Base-by-base conservation (phyloP, 2,797 vertebrate species). In the Enteromius afrohamiltoni region DNA sequence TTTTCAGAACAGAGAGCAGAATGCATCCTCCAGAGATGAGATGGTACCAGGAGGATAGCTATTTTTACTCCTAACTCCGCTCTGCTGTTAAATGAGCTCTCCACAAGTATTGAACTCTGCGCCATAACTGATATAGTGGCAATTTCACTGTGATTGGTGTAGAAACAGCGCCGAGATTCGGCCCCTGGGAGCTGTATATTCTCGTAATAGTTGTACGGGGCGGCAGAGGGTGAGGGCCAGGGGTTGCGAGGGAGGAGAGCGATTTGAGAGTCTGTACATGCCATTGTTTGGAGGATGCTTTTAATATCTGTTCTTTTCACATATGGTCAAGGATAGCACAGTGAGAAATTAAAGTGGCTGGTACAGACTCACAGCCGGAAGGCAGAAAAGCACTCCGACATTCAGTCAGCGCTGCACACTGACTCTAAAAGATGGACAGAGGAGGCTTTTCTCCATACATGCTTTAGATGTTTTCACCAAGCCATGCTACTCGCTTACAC, bases 231-330 rank as follows among this genome's bases (percentile, higher is more conserved):
- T 65, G 69, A 58, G 68, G 76, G 85, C 65, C 58, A 67, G 49
- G 51, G 75, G 69, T 58, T 77, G 67, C 21, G 42, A 49, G n/a
- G 10, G 75, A 42, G 47, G 49, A 81, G 40, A 64, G 69, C 10
- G 67, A 74, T 78, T 60, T 71, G 55, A 78, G 55, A 65, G 55
- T 88, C 86, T 79, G 92, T 91, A 92, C 92, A 90, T 90, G 91
- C 89, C 90, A 87, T 87, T 91, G 90, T 93, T 92, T 91, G 88
- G 89, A 83, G 85, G 89, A 88, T 91, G 91, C 91, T 91, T 93
- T 92, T 89, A 88, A 90, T 89, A 88, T 90, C 87, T 85, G 86
- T 90, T 91, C 89, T 91, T 84, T 90, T 90, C 86, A 88, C 86
- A 78, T 86, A 86, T 87, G 90, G 89, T 88, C 90, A 91, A 83